phyloP scores from a whole-genome alignment of 2,888 invertebrate species.

The Leptinotarsa juncta region DNA sequence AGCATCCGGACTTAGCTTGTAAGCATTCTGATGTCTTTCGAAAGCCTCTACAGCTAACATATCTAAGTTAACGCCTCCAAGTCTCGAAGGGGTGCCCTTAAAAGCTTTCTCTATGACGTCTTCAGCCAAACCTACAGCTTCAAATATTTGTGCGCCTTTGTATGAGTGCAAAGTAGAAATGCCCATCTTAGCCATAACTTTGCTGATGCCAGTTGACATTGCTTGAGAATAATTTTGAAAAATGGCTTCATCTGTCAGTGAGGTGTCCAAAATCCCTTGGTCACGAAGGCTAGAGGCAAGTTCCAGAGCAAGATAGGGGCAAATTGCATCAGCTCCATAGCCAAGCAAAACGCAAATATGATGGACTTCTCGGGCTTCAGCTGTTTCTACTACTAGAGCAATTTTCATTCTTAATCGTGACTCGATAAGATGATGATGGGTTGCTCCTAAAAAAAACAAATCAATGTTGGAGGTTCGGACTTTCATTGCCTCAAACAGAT shows the following conservation, averaged over 20 bases:
- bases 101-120: conserved; percentile 97
- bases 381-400: conserved; percentile 94
- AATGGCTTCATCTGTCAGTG: conserved; percentile 82
- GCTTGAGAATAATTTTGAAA: conserved; percentile 91
- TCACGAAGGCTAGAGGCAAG: conserved; percentile 87
- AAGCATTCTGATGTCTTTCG: conserved; percentile 84
- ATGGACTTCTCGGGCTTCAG: conserved; percentile 95
- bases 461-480: too few relatives aligned
- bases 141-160: conserved; percentile 99
- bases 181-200: conserved; percentile 99
- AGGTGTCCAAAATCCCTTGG: conserved; percentile 85
- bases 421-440: conserved; percentile 96
- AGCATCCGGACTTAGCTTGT: conserved; percentile 76
- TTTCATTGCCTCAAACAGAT: too few relatives aligned
- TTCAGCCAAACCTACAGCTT: conserved; percentile 93
- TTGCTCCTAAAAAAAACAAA: conserved; percentile 73
- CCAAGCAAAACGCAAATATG: conserved; percentile 95
- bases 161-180: conserved; percentile 98
- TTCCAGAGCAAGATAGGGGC: conserved; percentile 97
- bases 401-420: conserved; percentile 96
- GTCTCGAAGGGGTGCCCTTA: conserved; percentile 75
- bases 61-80: conserved; percentile 92
- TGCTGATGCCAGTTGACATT: conserved; percentile 67
- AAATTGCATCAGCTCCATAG: conserved; percentile 97
- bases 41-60: conserved; percentile 88